Evolutionary conservation across 1,140 invertebrate species (phyloP), one percentile per base, ranked within the genome.

Genomic region (Lordiphosa collinella): DNA sequence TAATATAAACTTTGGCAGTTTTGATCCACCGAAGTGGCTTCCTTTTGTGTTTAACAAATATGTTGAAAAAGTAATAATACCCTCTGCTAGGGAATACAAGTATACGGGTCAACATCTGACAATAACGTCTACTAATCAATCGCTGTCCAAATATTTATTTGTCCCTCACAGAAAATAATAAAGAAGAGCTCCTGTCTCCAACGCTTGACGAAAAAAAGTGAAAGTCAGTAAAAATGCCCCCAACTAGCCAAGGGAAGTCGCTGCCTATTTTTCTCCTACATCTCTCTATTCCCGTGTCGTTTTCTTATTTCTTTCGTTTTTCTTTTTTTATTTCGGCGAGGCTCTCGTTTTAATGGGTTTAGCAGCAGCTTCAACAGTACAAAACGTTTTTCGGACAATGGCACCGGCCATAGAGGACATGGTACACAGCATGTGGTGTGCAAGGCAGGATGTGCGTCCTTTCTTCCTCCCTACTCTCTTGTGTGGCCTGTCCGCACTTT

Each of bases 291-390:
- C 18, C 11, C 13, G 9, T 31, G 29, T 46, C 13, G 32, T 10
- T 22, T 31, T 49, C n/a, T 37, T 35, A 22, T 38, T 13, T 16
- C 8, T 41, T 12, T 34, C 36, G 4, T 48, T 0, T 41, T 40
- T 60, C 16, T 22, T 8, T 49, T 38, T 50, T 51, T 55, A 25
- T 34, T 63, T 47, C 54, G 40, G 35, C 55, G 37, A 59, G 76
- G 56, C 72, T 84, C 72, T 84, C 76, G 69, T 58, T 82, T 80
- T 76, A 82, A 84, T 82, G 76, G 76, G 52, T 70, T 82, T 54
- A 80, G 65, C 66, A n/a, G 25, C 14, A 44, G 41, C 41, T 44
- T 25, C 13, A 29, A 29, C 11, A 29, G 41, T 44, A 44, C 22
- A 44, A 44, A 56, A 50, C 41, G 34, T 69, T 47, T 40, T 54